Base-by-base conservation (phyloP, 2,113 vertebrate genomes). In the Anseranas semipalmata region DNA sequence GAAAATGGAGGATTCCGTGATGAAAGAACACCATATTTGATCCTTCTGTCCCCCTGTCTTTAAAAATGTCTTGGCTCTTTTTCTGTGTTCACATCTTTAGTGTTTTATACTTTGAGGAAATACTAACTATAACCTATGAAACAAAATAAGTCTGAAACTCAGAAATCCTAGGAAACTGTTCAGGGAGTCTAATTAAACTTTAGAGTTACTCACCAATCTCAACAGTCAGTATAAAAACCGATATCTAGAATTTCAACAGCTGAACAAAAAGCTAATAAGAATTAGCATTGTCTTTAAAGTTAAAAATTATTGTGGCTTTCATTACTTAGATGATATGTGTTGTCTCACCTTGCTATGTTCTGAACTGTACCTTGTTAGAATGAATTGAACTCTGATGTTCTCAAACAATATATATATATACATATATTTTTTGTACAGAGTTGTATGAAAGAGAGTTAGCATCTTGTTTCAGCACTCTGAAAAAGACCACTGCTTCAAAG, bases 181-280 rank as follows among this genome's bases (percentile, higher is more conserved):
- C 15, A 62, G 59, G 59, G 39, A 68, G 6, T 45, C 59, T 59
- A 73, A 81, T 84, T 92, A 87, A 92, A 63, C 66, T 43, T 63
- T 37, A 81, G 32, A 84, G 12, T 60, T 89, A 76, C 39, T 85
- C 45, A 82, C 82, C 87, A 92, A 95, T n/a, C 24, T 82, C 85
- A 75, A 14, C 22, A 87, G 45, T 39, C 56, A 62, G 14, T 50
- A 66, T 46, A 39, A 94, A 86, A 74, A 46, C 3, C 8, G 83
- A 5, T 62, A 86, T 87, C 50, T 48, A 62, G 6, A 7, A 60
- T 79, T 84, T 79, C 13, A 52, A 82, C 63, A 88, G 50, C 32
- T 85, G 22, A 94, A 60, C 28, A 75, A 77, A 88, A 84, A 73
- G 9, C 50, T 92, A 87, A 91, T 92, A 87, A 53, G 37, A 76